Conservation (phyloP, 2,888 invertebrate genomes). For the Lasioglossum zephyrum region DNA sequence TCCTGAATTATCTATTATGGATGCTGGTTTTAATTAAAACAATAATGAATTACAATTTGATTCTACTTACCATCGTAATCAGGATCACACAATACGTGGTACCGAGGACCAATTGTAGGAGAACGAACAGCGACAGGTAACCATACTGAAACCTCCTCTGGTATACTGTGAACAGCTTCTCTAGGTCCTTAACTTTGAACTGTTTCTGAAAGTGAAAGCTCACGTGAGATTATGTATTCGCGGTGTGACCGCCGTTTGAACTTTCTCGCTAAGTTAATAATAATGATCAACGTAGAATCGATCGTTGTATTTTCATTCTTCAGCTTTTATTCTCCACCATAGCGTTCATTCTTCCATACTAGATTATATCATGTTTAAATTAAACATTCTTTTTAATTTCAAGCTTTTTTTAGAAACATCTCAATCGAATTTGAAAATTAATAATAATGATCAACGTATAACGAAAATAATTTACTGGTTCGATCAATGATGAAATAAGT, state of each 20-base stretch:
- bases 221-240: constrained; percentile 57
- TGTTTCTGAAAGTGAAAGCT: constrained; percentile 87
- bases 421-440: too few relatives aligned
- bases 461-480: not conserved
- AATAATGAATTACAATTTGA: not conserved
- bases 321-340: not conserved
- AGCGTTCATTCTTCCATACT: not conserved
- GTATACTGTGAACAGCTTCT: constrained; percentile 90
- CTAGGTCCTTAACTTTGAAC: constrained; percentile 90
- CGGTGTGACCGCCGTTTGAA: constrained; percentile 44
- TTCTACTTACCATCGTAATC: constrained; percentile 84
- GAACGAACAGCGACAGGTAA: constrained; percentile 91
- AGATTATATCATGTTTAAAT: not conserved
- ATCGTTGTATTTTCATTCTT: not conserved
- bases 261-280: constrained; percentile 39
- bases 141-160: constrained; percentile 92
- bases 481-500: not conserved
- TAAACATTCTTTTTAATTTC: too few relatives aligned
- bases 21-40: too few relatives aligned
- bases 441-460: too few relatives aligned
- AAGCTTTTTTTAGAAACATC: too few relatives aligned
- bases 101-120: constrained; percentile 89
- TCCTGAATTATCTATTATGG: too few relatives aligned
- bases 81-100: constrained; percentile 87
- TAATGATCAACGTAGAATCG: not conserved